A percentile compares a stretch with the other conserved stretches of the same genome.
These are phyloP conservation scores for Cochlearius cochlearius DNA, from an alignment of 2,113 vertebrate genomes.

Conservation along the genomic window DNA sequence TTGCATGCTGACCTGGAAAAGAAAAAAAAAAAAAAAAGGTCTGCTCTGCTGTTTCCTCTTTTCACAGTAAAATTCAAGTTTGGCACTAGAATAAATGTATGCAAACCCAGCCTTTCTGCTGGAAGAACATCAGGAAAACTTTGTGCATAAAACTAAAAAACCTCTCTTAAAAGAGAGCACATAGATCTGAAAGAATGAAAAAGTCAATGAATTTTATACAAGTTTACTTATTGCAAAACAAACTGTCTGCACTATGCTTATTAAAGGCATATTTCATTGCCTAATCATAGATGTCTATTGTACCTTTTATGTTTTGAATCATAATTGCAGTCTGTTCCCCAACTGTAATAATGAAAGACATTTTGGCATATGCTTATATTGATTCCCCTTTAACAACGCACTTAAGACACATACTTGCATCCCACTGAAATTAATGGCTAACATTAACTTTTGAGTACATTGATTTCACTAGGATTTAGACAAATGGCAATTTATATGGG, in stretches of 20 bases:
- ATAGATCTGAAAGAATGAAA: conserved; percentile 48
- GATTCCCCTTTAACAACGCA: conserved; percentile 28
- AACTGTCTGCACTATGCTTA: conserved; percentile 52
- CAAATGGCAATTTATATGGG: neutral
- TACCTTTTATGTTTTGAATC: conserved; percentile 53
- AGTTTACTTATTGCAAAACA: conserved; percentile 58
- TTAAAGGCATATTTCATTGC: conserved; percentile 63
- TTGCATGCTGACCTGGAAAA: neutral
- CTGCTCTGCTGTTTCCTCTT: neutral
- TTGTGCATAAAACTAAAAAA: conserved; percentile 18
- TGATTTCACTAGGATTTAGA: conserved; percentile 17
- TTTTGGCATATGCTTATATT: conserved; percentile 35
- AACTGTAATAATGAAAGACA: conserved; percentile 32
- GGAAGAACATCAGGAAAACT: conserved; percentile 58
- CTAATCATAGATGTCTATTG: conserved; percentile 39
- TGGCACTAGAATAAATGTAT: conserved; percentile 44
- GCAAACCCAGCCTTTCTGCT: conserved; percentile 9
- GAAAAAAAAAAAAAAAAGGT: neutral
- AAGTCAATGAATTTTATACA: conserved; percentile 57
- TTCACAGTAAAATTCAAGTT: conserved; percentile 10
- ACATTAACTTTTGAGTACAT: neutral
- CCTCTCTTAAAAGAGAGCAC: neutral
- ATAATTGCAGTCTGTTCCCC: conserved; percentile 47
- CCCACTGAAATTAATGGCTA: conserved; percentile 16
- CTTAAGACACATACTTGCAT: neutral